Evolutionary conservation across 2,888 invertebrate species (phyloP), one percentile per base, ranked within the genome.

Genomic region (Ditula angustiorana): DNA sequence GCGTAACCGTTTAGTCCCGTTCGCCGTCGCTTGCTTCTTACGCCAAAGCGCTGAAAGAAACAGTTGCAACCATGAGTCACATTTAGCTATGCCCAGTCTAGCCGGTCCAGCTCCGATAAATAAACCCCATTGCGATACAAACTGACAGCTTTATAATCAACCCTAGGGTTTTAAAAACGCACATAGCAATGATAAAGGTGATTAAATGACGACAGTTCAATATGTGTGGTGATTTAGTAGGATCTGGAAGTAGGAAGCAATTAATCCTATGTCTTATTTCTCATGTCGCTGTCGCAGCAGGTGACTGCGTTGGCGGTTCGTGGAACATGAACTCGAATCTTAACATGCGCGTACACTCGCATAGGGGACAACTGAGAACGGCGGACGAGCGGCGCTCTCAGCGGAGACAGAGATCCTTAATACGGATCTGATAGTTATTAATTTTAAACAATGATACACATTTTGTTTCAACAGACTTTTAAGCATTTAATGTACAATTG

Each of bases 191-290:
- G 80, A 82, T 81, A 76, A 80, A 81, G 77, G 78, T 80, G 77
- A 85, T 86, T 82, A 80, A 81, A 82, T 71, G 76, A 74, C 71
- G 83, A 84, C 83, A 85, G 79, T 85, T 84, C 85, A 84, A 86
- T 86, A 80, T 78, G 76, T 74, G 77, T 74, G 76, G 74, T 86
- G 85, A 86, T 88, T 87, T 85, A 86, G 81, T 86, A 74, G 77
- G 78, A 76, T 80, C 76, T 75, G 77, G 74, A 79, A 80, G 83
- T 86, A 88, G 88, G 91, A 90, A 90, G 88, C 86, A 88, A 91
- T 90, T 89, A 89, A 88, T 90, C 80, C 82, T 83, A 82, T 80
- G 83, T 83, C 85, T 86, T 89, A 88, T 89, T 88, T 87, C 88
- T 89, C 88, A 86, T 81, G 80, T 81, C 77, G 78, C 80, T 83